Evolutionary conservation across 1,140 invertebrate species (phyloP).

Genomic region (Drosophila azteca): DNA sequence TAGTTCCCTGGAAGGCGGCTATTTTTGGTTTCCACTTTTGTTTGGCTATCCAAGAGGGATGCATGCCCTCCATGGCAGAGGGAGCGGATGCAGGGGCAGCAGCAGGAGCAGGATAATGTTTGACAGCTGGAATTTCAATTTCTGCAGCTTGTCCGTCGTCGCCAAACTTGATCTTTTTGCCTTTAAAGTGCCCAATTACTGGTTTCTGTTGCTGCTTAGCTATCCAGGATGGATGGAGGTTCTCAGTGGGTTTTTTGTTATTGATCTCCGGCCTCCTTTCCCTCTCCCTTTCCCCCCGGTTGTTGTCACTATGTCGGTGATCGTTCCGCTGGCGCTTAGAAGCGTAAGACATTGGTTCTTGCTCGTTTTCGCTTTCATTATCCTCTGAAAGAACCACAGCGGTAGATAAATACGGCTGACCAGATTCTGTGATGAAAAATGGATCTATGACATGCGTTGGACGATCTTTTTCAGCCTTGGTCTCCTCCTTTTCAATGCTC

Average conservation of each 20-base stretch:
- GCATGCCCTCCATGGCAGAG: conserved; percentile 70
- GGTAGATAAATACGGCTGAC: conserved; percentile 85
- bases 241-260: conserved; percentile 7
- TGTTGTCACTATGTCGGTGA: conserved; percentile 10
- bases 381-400: conserved; percentile 77
- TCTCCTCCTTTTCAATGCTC: conserved; percentile 24
- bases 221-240: conserved; percentile 85
- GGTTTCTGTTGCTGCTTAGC: conserved; percentile 84
- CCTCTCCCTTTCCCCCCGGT: background rate
- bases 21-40: conserved; percentile 81
- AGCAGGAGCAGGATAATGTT: background rate
- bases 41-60: conserved; percentile 87
- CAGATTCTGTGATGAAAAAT: conserved; percentile 86
- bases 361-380: conserved; percentile 39
- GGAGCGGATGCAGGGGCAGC: background rate
- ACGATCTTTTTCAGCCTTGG: conserved; percentile 22
- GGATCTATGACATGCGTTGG: conserved; percentile 84
- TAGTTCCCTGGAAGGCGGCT: conserved; percentile 76
- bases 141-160: conserved; percentile 43
- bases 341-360: conserved; percentile 7
- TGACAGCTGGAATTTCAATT: background rate
- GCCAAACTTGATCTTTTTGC: conserved; percentile 80
- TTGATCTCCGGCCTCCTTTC: conserved; percentile 8
- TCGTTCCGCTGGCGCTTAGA: conserved; percentile 4
- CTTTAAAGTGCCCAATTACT: conserved; percentile 54